Evolutionary conservation across 2,888 invertebrate genomes (phyloP), one percentile per base, ranked within the genome.

Genomic region (Embidobia sp.): DNA sequence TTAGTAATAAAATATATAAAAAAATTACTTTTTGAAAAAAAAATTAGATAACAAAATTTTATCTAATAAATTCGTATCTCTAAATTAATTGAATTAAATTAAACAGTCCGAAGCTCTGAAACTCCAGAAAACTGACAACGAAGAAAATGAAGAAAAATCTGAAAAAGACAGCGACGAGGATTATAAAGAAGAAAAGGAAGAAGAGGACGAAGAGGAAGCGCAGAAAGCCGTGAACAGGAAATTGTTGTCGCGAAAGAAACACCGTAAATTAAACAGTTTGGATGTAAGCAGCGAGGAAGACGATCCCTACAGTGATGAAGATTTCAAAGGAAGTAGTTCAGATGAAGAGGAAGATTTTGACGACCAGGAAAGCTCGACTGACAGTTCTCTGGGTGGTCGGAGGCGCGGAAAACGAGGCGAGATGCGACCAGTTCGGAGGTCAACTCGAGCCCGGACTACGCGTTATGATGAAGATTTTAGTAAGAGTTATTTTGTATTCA

Each of bases 261-360:
- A 93, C 27, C 91, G 95, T 19, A 95, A 95, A 82, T 89, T 97
- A 37, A 96, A 96, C 85, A 94, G 94, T 46, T 90, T 97, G 53
- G 95, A 96, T 82, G 93, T 94, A n/a, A 92, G 93, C 18, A 95
- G 95, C 33, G 95, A 95, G 85, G 95, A 96, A 79, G 95, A 96
- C 80, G 95, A 96, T 88, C 93, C 93, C 26, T 93, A 92, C 64
- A 95, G 95, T 0, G 97, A 97, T 85, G 97, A 97, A 88, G 98
- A 98, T 89, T 98, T 97, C 86, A 95, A 96, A 86, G 96, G 96
- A 35, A 93, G 94, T 0, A 94, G 94, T 92, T 94, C 90, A 0
- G 88, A 88, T 0, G 88, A 89, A 0, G 93, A 93, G 44, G 93
- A 93, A 18, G 92, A 92, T 57, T 91, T 91, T 19, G 92, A 91